A percentile compares a stretch with the other conserved stretches of the same genome.
phyloP scores from a whole-genome alignment of 1,140 invertebrate species.

The Pemphigus obesinymphae region DNA sequence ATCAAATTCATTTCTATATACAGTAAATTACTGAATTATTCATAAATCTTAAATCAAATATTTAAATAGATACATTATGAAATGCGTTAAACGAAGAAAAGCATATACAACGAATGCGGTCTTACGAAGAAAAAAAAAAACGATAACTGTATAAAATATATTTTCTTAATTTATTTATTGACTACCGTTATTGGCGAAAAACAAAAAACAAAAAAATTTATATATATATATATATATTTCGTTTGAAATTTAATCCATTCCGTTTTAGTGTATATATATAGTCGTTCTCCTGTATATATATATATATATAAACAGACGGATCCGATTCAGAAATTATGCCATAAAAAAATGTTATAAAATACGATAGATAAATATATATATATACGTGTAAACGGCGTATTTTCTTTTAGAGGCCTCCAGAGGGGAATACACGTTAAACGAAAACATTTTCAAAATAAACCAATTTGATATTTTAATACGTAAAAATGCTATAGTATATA shows the following conservation, averaged over 20 bases:
- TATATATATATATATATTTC: too few species aligned
- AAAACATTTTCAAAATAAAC: background rate
- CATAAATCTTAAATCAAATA: background rate
- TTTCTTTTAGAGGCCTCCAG: background rate
- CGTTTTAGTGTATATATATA: too few species aligned
- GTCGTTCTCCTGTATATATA: too few species aligned
- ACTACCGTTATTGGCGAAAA: too few species aligned
- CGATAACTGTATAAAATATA: too few species aligned
- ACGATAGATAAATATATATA: too few species aligned
- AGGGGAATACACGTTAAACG: background rate
- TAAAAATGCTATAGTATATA: background rate
- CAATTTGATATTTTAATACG: conserved; percentile 2
- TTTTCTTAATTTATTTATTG: too few species aligned
- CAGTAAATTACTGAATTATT: conserved; percentile 3
- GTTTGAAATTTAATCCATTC: too few species aligned
- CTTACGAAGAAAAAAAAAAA: background rate
- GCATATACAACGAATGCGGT: background rate
- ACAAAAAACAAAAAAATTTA: background rate
- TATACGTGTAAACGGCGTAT: background rate
- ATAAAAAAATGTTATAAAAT: background rate
- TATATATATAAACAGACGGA: too few species aligned
- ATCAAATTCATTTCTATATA: background rate
- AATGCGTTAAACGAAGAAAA: background rate
- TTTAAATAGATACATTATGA: conserved; percentile 4
- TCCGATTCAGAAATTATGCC: too few species aligned